Evolutionary conservation across 2,113 vertebrate genomes (phyloP).

Genomic region (Trogon melanurus): DNA sequence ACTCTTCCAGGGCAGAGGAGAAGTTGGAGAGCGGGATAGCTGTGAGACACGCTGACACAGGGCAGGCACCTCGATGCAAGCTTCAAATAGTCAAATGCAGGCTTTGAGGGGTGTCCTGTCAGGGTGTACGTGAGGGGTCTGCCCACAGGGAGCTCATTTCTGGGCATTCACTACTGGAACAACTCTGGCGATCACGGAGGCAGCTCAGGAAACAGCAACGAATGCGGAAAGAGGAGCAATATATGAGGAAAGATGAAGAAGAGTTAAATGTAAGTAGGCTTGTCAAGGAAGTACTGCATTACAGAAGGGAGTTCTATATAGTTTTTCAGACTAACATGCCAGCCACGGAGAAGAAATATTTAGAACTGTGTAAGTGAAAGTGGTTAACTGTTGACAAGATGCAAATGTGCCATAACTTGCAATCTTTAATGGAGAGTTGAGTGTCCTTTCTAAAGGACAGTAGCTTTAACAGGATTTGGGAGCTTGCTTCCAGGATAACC

Average conservation of each 20-base stretch:
- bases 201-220: not conserved
- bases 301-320: rapidly evolving
- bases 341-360: not conserved
- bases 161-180: not conserved
- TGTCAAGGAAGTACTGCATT: not conserved
- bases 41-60: rapidly evolving
- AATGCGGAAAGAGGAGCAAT: not conserved
- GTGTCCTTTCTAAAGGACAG: not conserved
- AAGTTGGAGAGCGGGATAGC: not conserved
- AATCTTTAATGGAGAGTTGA: not conserved
- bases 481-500: not conserved
- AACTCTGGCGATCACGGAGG: not conserved
- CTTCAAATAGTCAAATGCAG: not conserved
- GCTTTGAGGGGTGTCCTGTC: not conserved
- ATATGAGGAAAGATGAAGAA: not conserved
- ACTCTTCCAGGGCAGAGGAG: not conserved
- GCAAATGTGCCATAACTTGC: not conserved
- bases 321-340: not conserved
- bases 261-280: not conserved
- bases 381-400: not conserved
- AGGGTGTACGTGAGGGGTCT: not conserved
- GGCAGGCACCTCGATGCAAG: not conserved
- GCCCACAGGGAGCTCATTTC: not conserved
- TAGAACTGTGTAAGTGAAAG: not conserved
- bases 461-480: not conserved